Base-by-base conservation (phyloP, 2,113 vertebrate species). In the Cyanoderma ruficeps region DNA sequence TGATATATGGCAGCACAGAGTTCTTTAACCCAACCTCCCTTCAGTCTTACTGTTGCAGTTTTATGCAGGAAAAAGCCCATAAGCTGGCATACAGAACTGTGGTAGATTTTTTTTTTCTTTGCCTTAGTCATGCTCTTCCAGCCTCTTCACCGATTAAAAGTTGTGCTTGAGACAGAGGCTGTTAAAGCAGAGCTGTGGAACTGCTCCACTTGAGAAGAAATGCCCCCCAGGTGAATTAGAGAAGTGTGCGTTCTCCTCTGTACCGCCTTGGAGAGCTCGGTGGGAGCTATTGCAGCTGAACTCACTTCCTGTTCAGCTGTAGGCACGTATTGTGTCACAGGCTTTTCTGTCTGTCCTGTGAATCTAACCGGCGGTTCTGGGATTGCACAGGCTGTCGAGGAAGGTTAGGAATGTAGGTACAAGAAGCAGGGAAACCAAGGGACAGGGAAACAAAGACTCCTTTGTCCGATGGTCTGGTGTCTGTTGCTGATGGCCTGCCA, bases 271-370 rank as follows among this genome's bases (percentile, higher is more conserved):
- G 47, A 42, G 79, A 4, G 7, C 44, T 92, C 1, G 0, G 25
- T 72, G 37, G 80, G 75, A 88, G 17, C n/a, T 77, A 1, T 14
- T 76, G 39, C 56, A 80, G 88, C 70, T 90, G 85, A 88, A 74
- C 63, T 86, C 67, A 15, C 85, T 94, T 95, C 79, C 76, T 90
- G 71, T 57, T 90, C 85, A 83, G 82, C 92, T 92, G 63, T 37
- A 35, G 59, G 46, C 14, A 1, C 24, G 1, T 47, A 13, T 5
- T 61, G 37, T 88, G 67, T 79, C 59, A 42, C 74, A 59, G 72
- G 30, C 41, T 74, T 69, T 77, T 90, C 59, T 80, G 2, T 63
- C 59, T 86, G 59, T 56, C 39, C 50, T 31, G 16, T 24, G 83
- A 39, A 47, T 63, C 30, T 50, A 12, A 33, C 1, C 1, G 41